Evolutionary conservation across 1,140 invertebrate genomes (phyloP).

Genomic region (Philaenus spumarius): DNA sequence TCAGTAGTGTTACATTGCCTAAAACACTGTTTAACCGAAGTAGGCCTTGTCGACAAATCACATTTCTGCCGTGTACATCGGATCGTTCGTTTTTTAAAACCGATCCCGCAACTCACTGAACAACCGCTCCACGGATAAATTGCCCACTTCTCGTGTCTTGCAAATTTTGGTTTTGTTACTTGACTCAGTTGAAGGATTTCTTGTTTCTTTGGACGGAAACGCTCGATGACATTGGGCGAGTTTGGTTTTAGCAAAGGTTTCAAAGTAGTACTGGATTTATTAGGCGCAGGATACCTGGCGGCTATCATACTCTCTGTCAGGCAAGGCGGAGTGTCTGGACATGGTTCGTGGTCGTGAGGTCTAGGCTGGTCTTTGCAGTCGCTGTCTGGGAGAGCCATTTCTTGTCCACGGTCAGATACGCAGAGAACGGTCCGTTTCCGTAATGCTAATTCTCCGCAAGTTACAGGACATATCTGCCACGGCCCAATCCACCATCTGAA

Average conservation of each 20-base stretch:
- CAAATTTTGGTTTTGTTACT: not conserved
- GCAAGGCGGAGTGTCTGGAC: constrained; percentile 53
- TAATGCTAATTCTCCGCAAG: constrained; percentile 54
- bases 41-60: constrained; percentile 3
- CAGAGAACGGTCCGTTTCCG: constrained; percentile 67
- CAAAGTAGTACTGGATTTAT: not conserved
- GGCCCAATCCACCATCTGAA: constrained; percentile 68
- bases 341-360: constrained; percentile 55
- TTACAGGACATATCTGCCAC: constrained; percentile 74
- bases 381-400: constrained; percentile 59
- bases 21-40: constrained; percentile 14
- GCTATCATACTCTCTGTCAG: not conserved
- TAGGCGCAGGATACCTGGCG: not conserved
- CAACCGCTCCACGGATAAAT: constrained; percentile 76
- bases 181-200: not conserved
- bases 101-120: constrained; percentile 60
- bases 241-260: not conserved
- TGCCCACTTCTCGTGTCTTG: constrained; percentile 54
- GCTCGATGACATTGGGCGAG: not conserved
- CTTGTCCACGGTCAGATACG: constrained; percentile 50
- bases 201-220: not conserved
- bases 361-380: constrained; percentile 51
- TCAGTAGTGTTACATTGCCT: not conserved
- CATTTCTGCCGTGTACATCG: constrained; percentile 48
- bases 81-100: constrained; percentile 57